Evolutionary conservation across 2,888 invertebrate genomes (phyloP), one percentile per base, ranked within the genome.

Genomic region (Nomada ruficornis): DNA sequence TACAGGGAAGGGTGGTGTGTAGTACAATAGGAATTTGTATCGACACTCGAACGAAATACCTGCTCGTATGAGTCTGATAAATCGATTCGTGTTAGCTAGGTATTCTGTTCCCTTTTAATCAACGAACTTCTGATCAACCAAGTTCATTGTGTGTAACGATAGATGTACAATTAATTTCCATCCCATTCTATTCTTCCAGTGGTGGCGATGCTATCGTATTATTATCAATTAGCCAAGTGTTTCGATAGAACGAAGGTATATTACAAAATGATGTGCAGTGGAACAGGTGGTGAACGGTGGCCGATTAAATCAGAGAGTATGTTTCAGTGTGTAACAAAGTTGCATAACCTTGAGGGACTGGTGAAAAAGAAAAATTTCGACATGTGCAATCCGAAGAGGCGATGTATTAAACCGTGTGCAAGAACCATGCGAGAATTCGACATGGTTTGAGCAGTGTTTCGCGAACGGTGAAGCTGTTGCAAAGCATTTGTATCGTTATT

Each of bases 1-100:
- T 74, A 47, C 23, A 47, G 47, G 60, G 65, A 64, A 69, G 29
- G 74, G 77, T 78, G 62, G 73, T 50, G 63, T 69, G 62, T 55
- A 63, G 73, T 0, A 50, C 20, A 67, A 69, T 67, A 69, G 18
- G 67, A 59, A 62, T 63, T 68, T 47, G n/a, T 59, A 69, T 71
- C 26, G 52, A 52, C 9, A 60, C 26, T 50, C 65, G 23, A 79
- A 76, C 62, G 68, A 63, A 70, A 55, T 26, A 36, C 42, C 59
- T 60, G 68, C 55, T 52, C 55, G 2, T 67, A 52, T 44, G 59
- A 57, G 23, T 5, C 9, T 3, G 2, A 50, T 15, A 54, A 71
- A n/a, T n/a, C 44, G 44, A 70, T 60, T 29, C 15, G 42, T 54
- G 36, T 62, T n/a, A n/a, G 13, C 42, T 71, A 72, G 50, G 1